Percentiles rank a stretch among this genome's conserved stretches.
Evolutionary conservation across 2,888 invertebrate genomes (phyloP).

Genomic region (Polyommatus iphigenia): DNA sequence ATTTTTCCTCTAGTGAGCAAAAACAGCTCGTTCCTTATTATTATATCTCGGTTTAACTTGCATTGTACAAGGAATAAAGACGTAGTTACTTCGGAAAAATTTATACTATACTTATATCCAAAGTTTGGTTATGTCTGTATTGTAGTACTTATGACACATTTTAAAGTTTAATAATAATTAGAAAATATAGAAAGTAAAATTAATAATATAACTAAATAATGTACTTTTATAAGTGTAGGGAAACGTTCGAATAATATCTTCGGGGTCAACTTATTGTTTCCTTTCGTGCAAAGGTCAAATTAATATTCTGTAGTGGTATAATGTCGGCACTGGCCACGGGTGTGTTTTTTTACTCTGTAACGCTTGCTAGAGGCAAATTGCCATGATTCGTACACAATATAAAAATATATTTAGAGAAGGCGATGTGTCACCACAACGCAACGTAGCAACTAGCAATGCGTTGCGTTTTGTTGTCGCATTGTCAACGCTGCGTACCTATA

Average conservation of each 20-base stretch:
- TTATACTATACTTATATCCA: too few species aligned
- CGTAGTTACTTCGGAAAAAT: too few species aligned
- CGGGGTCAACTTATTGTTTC: not conserved
- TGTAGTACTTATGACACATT: too few species aligned
- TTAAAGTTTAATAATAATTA: too few species aligned
- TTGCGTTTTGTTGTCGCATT: too few species aligned
- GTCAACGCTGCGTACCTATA: too few species aligned
- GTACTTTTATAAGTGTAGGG: not conserved
- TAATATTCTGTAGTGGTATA: not conserved
- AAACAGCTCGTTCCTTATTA: not conserved
- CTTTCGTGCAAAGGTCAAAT: slow-evolving; percentile 1
- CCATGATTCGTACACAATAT: not conserved
- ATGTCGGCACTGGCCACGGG: not conserved
- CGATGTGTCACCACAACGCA: too few species aligned
- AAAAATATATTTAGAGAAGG: not conserved
- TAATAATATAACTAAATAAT: not conserved
- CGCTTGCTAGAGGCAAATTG: not conserved
- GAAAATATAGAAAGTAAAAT: too few species aligned
- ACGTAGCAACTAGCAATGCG: too few species aligned
- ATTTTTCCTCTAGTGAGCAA: not conserved
- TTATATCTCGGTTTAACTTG: not conserved
- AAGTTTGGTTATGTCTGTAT: too few species aligned
- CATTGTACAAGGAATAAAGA: too few species aligned
- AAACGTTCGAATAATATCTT: not conserved
- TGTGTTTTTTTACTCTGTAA: not conserved